phyloP scores from a whole-genome alignment of 2,113 vertebrate species.

The Mesembrinibis cayennensis region DNA sequence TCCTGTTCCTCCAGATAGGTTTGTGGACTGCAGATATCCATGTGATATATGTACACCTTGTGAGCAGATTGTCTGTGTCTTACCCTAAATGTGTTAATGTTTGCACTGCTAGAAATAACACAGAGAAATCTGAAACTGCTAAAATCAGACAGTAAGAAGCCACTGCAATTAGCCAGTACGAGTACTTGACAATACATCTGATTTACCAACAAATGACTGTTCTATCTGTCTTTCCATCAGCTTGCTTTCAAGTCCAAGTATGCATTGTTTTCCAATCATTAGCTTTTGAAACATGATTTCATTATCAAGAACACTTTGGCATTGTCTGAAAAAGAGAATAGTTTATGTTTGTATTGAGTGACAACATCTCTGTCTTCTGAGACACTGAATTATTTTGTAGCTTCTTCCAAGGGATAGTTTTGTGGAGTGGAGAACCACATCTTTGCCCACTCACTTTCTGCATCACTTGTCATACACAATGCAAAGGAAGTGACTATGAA shows the following conservation, averaged over 20 bases:
- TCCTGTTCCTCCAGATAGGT: not conserved
- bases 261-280: constrained; percentile 2
- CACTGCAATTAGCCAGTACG: not conserved
- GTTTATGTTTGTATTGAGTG: not conserved
- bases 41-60: not conserved
- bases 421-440: not conserved
- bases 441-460: constrained; percentile 25
- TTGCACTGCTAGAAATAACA: not conserved
- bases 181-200: not conserved
- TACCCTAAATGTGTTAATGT: not conserved
- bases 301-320: not conserved
- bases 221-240: not conserved
- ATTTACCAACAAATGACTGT: not conserved
- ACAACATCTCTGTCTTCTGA: not conserved
- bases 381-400: not conserved
- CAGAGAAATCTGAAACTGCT: not conserved
- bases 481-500: constrained; percentile 37
- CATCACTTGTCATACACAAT: constrained; percentile 8
- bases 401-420: not conserved
- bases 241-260: constrained; percentile 29
- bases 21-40: not conserved
- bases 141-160: not conserved
- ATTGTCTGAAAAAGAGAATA: not conserved
- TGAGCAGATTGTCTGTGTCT: not conserved
- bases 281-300: constrained; percentile 12